phyloP scores from a whole-genome alignment of 2,888 invertebrate species.

The Microctonus hyperodae region DNA sequence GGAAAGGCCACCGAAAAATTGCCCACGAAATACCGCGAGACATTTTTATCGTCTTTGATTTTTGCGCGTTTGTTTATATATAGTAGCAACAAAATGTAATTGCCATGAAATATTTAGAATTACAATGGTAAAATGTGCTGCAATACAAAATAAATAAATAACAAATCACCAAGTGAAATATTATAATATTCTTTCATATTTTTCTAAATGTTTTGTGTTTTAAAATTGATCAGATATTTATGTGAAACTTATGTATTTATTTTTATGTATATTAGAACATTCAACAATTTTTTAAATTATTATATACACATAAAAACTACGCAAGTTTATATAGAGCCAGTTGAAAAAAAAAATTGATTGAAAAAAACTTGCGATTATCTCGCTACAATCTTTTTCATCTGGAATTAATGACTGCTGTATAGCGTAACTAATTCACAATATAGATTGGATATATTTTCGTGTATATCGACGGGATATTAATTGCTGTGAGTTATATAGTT shows the following conservation, averaged over 20 bases:
- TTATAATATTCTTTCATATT: too few relatives aligned
- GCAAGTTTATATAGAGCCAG: constrained; percentile 4
- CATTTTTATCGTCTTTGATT: constrained; percentile 48
- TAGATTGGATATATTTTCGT: constrained; percentile 38
- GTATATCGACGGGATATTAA: constrained; percentile 27
- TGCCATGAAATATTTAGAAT: constrained; percentile 53
- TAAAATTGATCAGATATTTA: too few relatives aligned
- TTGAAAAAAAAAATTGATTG: constrained; percentile 56
- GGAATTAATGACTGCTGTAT: constrained; percentile 36
- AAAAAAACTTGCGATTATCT: constrained; percentile 50
- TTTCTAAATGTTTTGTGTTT: constrained; percentile 10
- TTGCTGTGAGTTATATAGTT: constrained; percentile 2
- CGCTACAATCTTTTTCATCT: constrained; percentile 36
- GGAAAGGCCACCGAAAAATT: constrained; percentile 59
- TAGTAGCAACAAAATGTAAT: constrained; percentile 49
- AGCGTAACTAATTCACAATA: constrained; percentile 41
- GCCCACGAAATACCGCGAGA: constrained; percentile 51
- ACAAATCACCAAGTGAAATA: too few relatives aligned
- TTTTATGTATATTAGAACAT: background rate
- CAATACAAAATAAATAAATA: background rate
- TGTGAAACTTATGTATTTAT: too few relatives aligned
- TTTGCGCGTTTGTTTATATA: constrained; percentile 43
- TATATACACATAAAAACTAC: background rate
- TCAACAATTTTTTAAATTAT: background rate
- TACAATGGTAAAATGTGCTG: constrained; percentile 32